These are phyloP conservation scores for Radopholus similis DNA, from an alignment of 1,140 invertebrate species.

Conservation along the genomic window DNA sequence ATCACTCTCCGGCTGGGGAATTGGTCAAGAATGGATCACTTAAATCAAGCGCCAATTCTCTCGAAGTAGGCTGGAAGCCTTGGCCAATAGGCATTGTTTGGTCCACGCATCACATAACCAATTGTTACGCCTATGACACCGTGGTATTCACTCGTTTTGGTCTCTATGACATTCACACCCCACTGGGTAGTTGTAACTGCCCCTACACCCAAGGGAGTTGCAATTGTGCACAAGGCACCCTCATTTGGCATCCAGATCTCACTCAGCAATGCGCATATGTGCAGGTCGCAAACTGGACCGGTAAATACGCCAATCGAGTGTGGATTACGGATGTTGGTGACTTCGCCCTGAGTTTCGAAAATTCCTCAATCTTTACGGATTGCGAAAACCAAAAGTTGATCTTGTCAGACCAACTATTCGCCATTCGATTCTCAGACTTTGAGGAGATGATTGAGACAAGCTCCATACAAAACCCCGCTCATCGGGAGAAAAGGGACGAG, in stretches of 20 bases:
- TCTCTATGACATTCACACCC: background rate
- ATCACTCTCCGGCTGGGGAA: background rate
- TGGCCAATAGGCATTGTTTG: conserved; percentile 6
- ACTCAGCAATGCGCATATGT: background rate
- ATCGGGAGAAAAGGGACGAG: background rate
- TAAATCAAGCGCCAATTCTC: background rate
- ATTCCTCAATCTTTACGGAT: background rate
- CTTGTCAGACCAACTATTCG: background rate
- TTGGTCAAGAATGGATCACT: background rate
- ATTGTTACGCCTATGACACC: conserved; percentile 8
- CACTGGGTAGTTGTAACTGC: background rate
- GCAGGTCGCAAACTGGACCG: background rate
- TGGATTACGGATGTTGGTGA: background rate
- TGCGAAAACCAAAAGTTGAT: background rate
- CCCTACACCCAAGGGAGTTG: background rate
- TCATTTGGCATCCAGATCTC: background rate
- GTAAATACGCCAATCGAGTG: background rate
- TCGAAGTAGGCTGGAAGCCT: background rate
- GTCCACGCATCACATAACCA: background rate
- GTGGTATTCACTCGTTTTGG: background rate
- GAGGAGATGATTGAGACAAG: background rate
- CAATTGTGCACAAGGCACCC: background rate
- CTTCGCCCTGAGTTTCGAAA: background rate
- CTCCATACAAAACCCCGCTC: background rate
- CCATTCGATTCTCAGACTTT: background rate